phyloP scores from a whole-genome alignment of 2,113 vertebrate species.

The Gobius niger region DNA sequence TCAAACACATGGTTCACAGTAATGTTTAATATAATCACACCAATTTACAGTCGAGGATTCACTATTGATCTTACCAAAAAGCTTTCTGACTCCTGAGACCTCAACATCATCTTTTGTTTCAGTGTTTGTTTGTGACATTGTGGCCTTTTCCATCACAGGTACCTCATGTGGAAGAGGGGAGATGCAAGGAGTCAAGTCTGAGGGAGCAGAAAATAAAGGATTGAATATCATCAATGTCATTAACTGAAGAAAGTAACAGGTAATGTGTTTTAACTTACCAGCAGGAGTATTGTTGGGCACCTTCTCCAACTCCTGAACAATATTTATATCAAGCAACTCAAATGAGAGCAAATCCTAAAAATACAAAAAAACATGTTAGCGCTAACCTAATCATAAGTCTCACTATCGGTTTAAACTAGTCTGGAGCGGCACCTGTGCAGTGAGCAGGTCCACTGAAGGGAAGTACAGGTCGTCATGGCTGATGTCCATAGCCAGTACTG shows the following conservation, averaged over 20 bases:
- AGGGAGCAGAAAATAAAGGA: slow-evolving; percentile 20
- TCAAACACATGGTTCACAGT: not conserved
- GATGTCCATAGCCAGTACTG: slow-evolving; percentile 55
- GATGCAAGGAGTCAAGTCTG: slow-evolving; percentile 93
- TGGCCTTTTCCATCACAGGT: slow-evolving; percentile 80
- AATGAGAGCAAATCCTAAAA: slow-evolving; percentile 91
- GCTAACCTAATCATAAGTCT: not conserved
- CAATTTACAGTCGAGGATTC: not conserved
- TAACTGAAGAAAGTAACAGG: not conserved
- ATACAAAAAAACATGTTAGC: not conserved
- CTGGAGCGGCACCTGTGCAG: slow-evolving; percentile 84
- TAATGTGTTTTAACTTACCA: slow-evolving; percentile 75
- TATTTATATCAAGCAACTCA: slow-evolving; percentile 95
- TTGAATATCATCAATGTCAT: not conserved
- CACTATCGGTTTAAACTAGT: not conserved
- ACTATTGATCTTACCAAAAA: slow-evolving; percentile 78
- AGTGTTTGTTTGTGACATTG: slow-evolving; percentile 78
- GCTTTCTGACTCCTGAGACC: slow-evolving; percentile 74
- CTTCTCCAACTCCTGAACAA: slow-evolving; percentile 93
- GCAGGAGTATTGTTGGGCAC: slow-evolving; percentile 93
- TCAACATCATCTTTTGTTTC: slow-evolving; percentile 82
- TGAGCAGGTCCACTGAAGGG: slow-evolving; percentile 93
- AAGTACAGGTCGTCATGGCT: slow-evolving; percentile 86
- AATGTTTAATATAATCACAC: not conserved
- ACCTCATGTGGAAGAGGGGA: slow-evolving; percentile 87